A percentile compares a stretch with the other conserved stretches of the same genome.
phyloP scores from a whole-genome alignment of 1,140 invertebrate genomes.

The Cydia strobilella region DNA sequence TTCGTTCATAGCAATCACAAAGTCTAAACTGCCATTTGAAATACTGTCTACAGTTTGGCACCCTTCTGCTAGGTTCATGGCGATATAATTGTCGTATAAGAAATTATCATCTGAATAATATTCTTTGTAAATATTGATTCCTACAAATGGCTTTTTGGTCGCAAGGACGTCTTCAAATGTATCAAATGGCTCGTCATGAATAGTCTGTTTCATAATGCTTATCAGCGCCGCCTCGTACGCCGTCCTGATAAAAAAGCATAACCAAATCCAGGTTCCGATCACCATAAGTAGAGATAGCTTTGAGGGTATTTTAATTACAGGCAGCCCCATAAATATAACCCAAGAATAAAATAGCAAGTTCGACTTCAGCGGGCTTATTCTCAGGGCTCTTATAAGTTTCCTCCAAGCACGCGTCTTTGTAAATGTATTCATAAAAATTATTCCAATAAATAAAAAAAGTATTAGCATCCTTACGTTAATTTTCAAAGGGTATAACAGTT shows the following conservation, averaged over 20 bases:
- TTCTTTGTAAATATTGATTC: slow-evolving; percentile 46
- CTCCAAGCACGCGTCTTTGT: slow-evolving; percentile 43
- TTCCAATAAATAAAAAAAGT: slow-evolving; percentile 48
- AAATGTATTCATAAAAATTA: slow-evolving; percentile 46
- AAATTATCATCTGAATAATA: slow-evolving; percentile 50
- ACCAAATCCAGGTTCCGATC: slow-evolving; percentile 58
- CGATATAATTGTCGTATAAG: slow-evolving; percentile 51
- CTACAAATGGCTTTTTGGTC: slow-evolving; percentile 49
- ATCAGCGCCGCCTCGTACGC: slow-evolving; percentile 58
- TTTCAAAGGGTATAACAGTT: slow-evolving; percentile 59
- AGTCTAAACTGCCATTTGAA: slow-evolving; percentile 46
- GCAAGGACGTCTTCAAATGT: slow-evolving; percentile 46
- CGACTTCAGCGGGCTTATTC: slow-evolving; percentile 43
- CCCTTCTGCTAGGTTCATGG: slow-evolving; percentile 40
- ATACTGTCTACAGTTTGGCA: slow-evolving; percentile 45
- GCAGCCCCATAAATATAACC: slow-evolving; percentile 55
- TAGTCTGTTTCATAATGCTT: slow-evolving; percentile 47
- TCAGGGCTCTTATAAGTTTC: slow-evolving; percentile 43
- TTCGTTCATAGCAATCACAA: slow-evolving; percentile 58
- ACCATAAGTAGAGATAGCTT: slow-evolving; percentile 43
- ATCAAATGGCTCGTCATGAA: slow-evolving; percentile 44
- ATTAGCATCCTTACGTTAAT: slow-evolving; percentile 45
- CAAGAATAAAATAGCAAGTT: slow-evolving; percentile 61
- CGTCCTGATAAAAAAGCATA: slow-evolving; percentile 54
- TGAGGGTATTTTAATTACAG: slow-evolving; percentile 47